Evolutionary conservation across 2,797 vertebrate species (phyloP), one percentile per base, ranked within the genome.

Genomic region (Perodicticus potto): DNA sequence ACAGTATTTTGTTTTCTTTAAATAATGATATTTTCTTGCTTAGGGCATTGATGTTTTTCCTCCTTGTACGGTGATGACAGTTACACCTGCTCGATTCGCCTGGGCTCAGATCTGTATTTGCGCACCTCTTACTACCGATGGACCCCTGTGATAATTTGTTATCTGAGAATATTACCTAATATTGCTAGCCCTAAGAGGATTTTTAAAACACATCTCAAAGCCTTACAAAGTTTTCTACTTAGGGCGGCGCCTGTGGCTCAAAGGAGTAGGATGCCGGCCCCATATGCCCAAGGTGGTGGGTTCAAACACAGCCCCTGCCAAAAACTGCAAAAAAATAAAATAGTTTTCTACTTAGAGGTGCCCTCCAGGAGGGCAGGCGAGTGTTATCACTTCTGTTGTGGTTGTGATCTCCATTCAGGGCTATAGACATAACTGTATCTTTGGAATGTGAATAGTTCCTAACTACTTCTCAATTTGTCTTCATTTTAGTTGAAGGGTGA

Each of bases 201-300:
- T 93, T 89, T 19, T 70, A 72, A 67, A 37, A 61, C 16, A 14
- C 55, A 70, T 67, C 80, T 70, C 40, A 29, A 57, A 84, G 17
- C 20, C 3, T 90, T 89, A 82, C 14, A 89, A 90, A 45, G 13
- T 83, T n/a, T 83, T 70, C 73, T 87, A 10, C 73, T 80, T 95
- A 74, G 29, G 40, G 40, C 40, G 40, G 40, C 40, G 5, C 40
- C 5, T 40, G 40, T 40, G 40, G 40, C 40, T 40, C 40, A 40
- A 40, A 40, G 40, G 40, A 40, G 40, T 40, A 40, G 40, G 40
- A 40, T 5, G 40, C 40, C 40, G 40, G 40, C 5, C 40, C 40
- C 40, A 40, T 40, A 40, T 40, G 40, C 40, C 40, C 40, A 40
- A 40, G 40, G 40, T 40, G 40, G 40, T 5, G 40, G 40, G 40